These are phyloP conservation scores for Aptenodytes forsteri DNA, from an alignment of 2,113 vertebrate genomes.

Conservation along the genomic window DNA sequence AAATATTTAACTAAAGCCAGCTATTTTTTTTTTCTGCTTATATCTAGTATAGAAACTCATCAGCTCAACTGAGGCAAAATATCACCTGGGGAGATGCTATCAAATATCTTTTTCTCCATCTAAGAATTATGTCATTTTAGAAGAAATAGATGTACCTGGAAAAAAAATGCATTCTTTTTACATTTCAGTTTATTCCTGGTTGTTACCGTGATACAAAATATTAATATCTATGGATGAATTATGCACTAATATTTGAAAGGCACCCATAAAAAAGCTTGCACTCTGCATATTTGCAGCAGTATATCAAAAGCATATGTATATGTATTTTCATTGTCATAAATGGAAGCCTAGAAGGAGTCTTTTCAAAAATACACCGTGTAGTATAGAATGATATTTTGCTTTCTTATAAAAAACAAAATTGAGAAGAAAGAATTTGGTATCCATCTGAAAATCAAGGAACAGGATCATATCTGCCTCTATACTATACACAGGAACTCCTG, in stretches of 20 bases:
- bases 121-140: not conserved
- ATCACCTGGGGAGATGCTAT: not conserved
- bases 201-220: not conserved
- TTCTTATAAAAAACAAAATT: not conserved
- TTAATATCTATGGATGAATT: not conserved
- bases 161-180: not conserved
- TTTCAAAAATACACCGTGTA: not conserved
- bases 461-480: not conserved
- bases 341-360: not conserved
- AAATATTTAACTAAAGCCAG: not conserved
- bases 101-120: not conserved
- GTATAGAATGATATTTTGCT: not conserved
- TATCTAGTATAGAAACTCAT: not conserved
- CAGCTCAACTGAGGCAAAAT: not conserved
- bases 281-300: not conserved
- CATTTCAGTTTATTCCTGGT: not conserved
- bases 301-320: not conserved
- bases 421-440: not conserved
- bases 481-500: not conserved
- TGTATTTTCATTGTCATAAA: not conserved
- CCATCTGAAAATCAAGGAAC: not conserved
- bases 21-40: not conserved
- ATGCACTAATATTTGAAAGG: not conserved
- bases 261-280: not conserved
- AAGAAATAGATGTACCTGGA: not conserved